phyloP scores from a whole-genome alignment of 2,113 vertebrate genomes.

The Podiceps cristatus region DNA sequence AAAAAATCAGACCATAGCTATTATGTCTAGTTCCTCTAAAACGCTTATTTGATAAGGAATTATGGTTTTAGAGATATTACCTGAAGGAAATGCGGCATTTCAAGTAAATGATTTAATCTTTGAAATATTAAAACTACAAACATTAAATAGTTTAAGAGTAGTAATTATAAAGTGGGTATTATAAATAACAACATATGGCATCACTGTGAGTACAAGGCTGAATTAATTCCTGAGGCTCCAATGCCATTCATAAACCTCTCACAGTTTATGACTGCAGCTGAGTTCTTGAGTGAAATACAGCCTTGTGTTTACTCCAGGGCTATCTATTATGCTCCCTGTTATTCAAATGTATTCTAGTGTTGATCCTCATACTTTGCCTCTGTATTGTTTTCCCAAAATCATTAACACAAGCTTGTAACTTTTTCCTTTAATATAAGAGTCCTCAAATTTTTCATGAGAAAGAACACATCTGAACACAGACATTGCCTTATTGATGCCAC shows the following conservation, averaged over 20 bases:
- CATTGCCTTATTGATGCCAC: not conserved
- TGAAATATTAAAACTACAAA: slow-evolving; percentile 41
- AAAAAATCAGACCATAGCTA: not conserved
- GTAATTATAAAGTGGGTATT: slow-evolving; percentile 48
- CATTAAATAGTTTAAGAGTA: slow-evolving; percentile 49
- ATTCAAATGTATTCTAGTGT: slow-evolving; percentile 56
- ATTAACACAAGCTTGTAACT: not conserved
- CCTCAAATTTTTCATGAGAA: not conserved
- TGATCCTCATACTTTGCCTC: slow-evolving; percentile 29
- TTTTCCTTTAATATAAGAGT: not conserved
- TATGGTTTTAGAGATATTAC: not conserved
- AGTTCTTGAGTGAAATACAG: slow-evolving; percentile 66
- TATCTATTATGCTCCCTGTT: slow-evolving; percentile 50
- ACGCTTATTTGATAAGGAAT: not conserved
- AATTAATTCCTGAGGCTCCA: slow-evolving; percentile 51
- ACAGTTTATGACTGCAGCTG: slow-evolving; percentile 61
- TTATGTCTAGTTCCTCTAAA: not conserved
- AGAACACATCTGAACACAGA: not conserved
- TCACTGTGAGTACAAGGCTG: not conserved
- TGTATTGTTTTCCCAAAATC: not conserved
- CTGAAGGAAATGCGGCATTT: not conserved
- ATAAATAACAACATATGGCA: slow-evolving; percentile 67
- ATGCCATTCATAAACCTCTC: slow-evolving; percentile 63
- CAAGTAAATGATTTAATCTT: slow-evolving; percentile 36
- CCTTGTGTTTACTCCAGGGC: slow-evolving; percentile 49